Evolutionary conservation across 2,113 vertebrate species (phyloP), one percentile per base, ranked within the genome.

Genomic region (Mustelus asterias): DNA sequence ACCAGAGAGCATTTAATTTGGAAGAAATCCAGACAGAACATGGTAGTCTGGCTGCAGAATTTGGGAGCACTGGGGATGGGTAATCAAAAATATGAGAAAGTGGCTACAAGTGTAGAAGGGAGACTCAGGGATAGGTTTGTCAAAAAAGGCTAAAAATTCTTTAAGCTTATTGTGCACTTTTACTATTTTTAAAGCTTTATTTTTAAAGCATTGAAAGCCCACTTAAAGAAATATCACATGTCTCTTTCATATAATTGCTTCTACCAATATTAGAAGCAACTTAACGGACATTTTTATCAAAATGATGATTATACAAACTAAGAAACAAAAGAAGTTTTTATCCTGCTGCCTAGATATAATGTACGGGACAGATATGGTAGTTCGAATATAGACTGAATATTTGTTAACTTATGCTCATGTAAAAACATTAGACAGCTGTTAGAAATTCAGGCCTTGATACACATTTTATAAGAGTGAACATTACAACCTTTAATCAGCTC

Each of bases 361-460:
- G 26, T 63, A 14, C 88, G 18, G 26, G 20, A 63, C 33, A 63
- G 89, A 92, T 37, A 44, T 48, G 13, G 83, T 70, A 58, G 54
- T 24, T 60, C 58, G 48, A 58, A 29, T 89, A 58, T 48, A 48
- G n/a, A 41, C 44, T 70, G 24, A 41, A 72, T 94, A 2, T 72
- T 44, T 18, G 93, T 48, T 33, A 90, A 26, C 26, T 60, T 58
- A 16, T 60, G 48, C 6, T 54, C 20, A 72, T 48, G 26, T 96
- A 97, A 97, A 97, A 96, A 96, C 96, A 96, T 96, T 97, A 96
- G 41, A 96, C 97, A 98, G 97, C 97, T 98, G 97, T 97, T 97
- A 96, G 96, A 97, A 97, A 96, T 96, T 96, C 11, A 96, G 96
- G 96, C 13, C 41, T 48, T 72, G 48, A 33, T 72, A 95, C 94